These are phyloP conservation scores for Fistularia commersonii DNA, from an alignment of 2,797 vertebrate species.

Conservation along the genomic window DNA sequence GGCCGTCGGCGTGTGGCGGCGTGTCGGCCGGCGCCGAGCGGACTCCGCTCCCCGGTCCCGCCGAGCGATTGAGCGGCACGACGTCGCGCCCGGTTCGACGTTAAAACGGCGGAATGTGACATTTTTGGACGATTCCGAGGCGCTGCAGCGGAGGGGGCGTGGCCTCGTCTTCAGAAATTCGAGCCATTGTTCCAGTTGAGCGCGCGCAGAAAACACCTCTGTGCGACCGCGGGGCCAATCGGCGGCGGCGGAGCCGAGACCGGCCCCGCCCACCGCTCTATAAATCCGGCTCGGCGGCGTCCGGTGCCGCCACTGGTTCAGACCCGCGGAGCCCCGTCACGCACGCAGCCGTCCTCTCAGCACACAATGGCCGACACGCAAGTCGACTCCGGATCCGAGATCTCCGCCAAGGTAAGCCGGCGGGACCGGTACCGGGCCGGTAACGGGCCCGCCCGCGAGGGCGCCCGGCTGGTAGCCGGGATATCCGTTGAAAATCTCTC, in stretches of 20 bases:
- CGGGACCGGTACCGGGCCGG: background rate
- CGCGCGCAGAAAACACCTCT: conserved; percentile 56
- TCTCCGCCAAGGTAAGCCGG: conserved; percentile 77
- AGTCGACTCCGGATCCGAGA: conserved; percentile 72
- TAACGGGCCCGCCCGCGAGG: background rate
- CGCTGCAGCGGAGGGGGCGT: conserved; percentile 57
- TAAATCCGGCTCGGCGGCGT: conserved; percentile 67
- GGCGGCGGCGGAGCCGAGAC: conserved; percentile 12
- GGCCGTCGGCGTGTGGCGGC: no score
- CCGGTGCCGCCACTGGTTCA: no score
- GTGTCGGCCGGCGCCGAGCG: no score
- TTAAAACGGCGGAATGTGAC: background rate
- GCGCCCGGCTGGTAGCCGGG: background rate
- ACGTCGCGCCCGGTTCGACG: no score
- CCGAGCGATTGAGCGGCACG: no score
- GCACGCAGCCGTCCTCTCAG: conserved; percentile 38
- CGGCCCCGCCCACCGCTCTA: conserved; percentile 69
- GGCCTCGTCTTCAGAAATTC: conserved; percentile 60
- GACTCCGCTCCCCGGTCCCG: no score
- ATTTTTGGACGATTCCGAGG: conserved; percentile 19
- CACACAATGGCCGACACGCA: conserved; percentile 78
- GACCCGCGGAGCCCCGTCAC: conserved; percentile 22
- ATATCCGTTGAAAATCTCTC: background rate
- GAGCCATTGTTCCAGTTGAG: conserved; percentile 74
- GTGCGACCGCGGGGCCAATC: conserved; percentile 53